These are phyloP conservation scores for Poliocrania exsul DNA, from an alignment of 2,797 vertebrate species.

Conservation along the genomic window DNA sequence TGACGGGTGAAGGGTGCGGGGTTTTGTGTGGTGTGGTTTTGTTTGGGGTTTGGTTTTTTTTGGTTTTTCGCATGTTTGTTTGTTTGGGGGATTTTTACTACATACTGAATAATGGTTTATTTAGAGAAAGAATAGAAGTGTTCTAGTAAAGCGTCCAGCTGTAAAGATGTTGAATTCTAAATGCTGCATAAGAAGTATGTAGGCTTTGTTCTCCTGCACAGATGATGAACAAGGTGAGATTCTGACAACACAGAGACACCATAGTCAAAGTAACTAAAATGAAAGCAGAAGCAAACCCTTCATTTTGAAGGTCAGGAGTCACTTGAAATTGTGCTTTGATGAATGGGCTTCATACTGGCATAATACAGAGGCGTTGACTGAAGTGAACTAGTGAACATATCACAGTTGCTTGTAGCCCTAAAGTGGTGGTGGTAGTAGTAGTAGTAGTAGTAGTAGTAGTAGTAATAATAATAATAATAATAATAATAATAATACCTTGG, in stretches of 20 bases:
- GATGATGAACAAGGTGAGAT: constrained; percentile 10
- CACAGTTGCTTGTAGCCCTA: background rate
- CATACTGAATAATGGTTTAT: background rate
- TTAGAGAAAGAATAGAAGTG: background rate
- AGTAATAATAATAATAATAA: background rate
- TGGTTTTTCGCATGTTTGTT: background rate
- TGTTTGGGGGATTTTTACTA: background rate
- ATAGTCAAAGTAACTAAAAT: constrained; percentile 1
- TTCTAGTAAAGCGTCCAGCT: background rate
- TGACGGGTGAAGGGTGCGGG: background rate
- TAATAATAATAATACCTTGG: background rate
- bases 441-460: background rate
- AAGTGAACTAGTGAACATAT: background rate
- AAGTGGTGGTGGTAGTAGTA: background rate
- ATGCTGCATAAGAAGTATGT: background rate
- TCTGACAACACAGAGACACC: background rate
- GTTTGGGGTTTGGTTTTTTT: background rate
- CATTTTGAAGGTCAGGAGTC: constrained; percentile 56
- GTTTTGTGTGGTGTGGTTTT: background rate
- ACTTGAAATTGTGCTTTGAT: constrained; percentile 47
- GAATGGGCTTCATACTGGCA: constrained; percentile 12
- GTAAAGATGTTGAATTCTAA: background rate
- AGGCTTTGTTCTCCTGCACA: background rate
- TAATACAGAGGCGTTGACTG: background rate
- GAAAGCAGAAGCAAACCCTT: constrained; percentile 36